Percentiles rank a stretch among this genome's conserved stretches.
These are phyloP conservation scores for Ptychodera flava DNA, from an alignment of 35 echinoderm and acorn worm genomes.

Conservation along the genomic window DNA sequence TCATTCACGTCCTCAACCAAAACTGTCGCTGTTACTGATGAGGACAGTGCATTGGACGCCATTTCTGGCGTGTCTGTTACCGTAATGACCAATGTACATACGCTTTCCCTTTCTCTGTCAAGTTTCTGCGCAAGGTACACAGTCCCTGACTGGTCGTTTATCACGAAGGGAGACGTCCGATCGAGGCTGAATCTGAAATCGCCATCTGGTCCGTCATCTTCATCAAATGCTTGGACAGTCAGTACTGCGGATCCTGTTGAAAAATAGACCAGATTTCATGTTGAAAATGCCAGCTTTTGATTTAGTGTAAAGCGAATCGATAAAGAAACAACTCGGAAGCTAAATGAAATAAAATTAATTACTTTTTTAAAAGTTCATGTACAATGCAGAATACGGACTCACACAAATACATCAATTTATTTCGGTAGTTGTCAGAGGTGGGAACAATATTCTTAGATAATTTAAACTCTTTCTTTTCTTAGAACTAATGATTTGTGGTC, in stretches of 20 bases:
- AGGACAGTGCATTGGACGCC: not conserved
- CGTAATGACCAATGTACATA: conserved; percentile 50
- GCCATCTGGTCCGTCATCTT: conserved; percentile 60
- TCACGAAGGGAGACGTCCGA: conserved; percentile 24
- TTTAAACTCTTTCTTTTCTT: too few relatives aligned
- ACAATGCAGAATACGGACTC: too few relatives aligned
- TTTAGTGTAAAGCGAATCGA: too few relatives aligned
- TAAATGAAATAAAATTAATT: too few relatives aligned
- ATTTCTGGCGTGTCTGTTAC: conserved; percentile 55
- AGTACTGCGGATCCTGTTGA: conserved; percentile 33
- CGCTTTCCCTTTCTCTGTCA: conserved; percentile 34
- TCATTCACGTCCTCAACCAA: conserved; percentile 78
- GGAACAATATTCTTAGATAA: too few relatives aligned
- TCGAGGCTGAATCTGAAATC: conserved; percentile 63
- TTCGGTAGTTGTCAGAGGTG: too few relatives aligned
- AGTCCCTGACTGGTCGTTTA: conserved; percentile 46
- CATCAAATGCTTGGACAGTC: conserved; percentile 71
- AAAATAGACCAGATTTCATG: too few relatives aligned
- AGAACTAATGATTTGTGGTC: too few relatives aligned
- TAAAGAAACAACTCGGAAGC: too few relatives aligned
- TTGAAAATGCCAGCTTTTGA: too few relatives aligned
- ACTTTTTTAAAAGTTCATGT: too few relatives aligned
- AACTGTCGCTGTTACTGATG: conserved; percentile 48
- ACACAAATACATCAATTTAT: too few relatives aligned
- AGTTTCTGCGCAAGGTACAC: conserved; percentile 38